phyloP scores from a whole-genome alignment of 1,140 invertebrate species.

The Bombus haemorrhoidalis region DNA sequence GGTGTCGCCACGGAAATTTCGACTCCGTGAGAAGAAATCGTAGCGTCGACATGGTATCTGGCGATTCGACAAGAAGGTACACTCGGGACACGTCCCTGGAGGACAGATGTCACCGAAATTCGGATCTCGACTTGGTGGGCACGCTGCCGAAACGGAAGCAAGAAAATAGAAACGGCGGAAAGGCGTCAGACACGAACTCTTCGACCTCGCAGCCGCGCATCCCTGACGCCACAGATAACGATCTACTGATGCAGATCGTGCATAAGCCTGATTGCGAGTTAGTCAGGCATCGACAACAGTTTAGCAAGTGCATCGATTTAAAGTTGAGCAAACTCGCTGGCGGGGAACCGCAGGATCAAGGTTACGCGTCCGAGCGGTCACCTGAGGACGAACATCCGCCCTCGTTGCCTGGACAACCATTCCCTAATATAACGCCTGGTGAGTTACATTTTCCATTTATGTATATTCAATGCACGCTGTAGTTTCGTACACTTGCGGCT shows the following conservation, averaged over 20 bases:
- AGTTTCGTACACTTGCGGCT: not conserved
- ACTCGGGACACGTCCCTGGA: constrained; percentile 65
- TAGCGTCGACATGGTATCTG: constrained; percentile 59
- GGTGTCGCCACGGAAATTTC: constrained; percentile 73
- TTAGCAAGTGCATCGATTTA: constrained; percentile 68
- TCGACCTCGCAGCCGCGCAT: constrained; percentile 66
- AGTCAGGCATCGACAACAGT: constrained; percentile 71
- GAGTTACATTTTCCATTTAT: constrained; percentile 31
- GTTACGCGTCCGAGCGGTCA: constrained; percentile 90
- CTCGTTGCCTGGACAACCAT: constrained; percentile 82
- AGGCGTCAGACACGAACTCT: constrained; percentile 37
- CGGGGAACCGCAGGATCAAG: constrained; percentile 87
- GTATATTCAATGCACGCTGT: fast-evolving
- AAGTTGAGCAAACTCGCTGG: constrained; percentile 79
- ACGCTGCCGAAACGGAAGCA: constrained; percentile 75
- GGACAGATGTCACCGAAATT: constrained; percentile 72
- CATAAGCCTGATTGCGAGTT: constrained; percentile 78
- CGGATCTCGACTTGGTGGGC: constrained; percentile 75
- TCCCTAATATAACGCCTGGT: constrained; percentile 76
- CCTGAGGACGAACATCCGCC: constrained; percentile 89
- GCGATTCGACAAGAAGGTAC: constrained; percentile 66
- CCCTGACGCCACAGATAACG: constrained; percentile 68
- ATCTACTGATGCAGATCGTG: constrained; percentile 70
- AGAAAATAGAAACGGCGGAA: constrained; percentile 57
- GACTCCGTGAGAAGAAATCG: constrained; percentile 72